Evolutionary conservation across 1,140 invertebrate genomes (phyloP), one percentile per base, ranked within the genome.

Genomic region (Drosophila micromelanica): DNA sequence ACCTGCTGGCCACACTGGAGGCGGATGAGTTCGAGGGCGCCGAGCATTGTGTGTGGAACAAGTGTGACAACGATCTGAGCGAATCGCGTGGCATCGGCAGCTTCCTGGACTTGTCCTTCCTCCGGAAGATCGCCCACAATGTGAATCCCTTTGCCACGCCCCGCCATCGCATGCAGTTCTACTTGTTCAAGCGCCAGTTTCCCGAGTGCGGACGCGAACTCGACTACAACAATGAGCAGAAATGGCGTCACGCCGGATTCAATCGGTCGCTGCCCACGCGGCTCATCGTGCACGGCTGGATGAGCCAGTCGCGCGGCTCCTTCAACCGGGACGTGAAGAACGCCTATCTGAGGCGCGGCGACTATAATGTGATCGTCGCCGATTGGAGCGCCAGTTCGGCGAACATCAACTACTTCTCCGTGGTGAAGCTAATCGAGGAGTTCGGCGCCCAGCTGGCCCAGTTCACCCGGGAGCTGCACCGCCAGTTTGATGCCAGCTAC

Each of bases 311-410:
- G 38, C 76, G 84, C 1, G 90, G 90, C 2, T 91, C 90, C 12
- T 91, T 91, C 46, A 91, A 91, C 64, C 67, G 84, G 13, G 90
- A 91, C 20, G 67, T 92, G 20, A 92, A 91, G 54, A 69, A 91
- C 90, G 94, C 94, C 40, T 95, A 95, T 80, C 86, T 95, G 2
- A 73, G 82, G 23, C 82, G 81, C 15, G 93, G 90, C 0, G 93
- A 95, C 72, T 94, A 93, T 46, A 95, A 95, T 74, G 92, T 96
- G 2, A 94, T 96, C 51, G 92, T 93, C 12, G 92, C 95, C 0
- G 94, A 96, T 65, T 96, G 95, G 95, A 93, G 92, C 13, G 77
- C 91, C 0, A 92, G 93, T 6, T 94, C 95, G 5, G 90, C 87
- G 20, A 92, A 92, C 35, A 86, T 93, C 8, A 94, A 93, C 69